Percentiles rank a stretch among this genome's conserved stretches.
Evolutionary conservation across 53 echinoderm and acorn worm genomes (phyloP).

Genomic region (Glandiceps talaboti): DNA sequence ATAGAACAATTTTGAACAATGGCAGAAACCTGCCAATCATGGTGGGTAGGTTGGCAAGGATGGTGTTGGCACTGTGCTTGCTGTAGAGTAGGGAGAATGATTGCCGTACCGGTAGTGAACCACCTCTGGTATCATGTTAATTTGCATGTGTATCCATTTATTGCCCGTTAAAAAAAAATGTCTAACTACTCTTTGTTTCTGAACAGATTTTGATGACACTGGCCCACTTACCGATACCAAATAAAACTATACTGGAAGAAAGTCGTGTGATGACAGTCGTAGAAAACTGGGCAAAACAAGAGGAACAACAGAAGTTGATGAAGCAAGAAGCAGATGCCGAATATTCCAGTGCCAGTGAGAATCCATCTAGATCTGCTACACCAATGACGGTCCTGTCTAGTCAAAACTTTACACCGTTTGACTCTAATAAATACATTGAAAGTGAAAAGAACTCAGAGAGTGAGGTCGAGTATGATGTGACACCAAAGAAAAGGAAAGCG

Average conservation of each 20-base stretch:
- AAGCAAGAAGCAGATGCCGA: slow-evolving; percentile 43
- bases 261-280: slow-evolving; percentile 83
- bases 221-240: slow-evolving; percentile 61
- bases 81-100: too few species aligned
- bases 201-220: slow-evolving; percentile 74
- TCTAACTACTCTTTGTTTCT: too few species aligned
- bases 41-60: too few species aligned
- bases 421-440: not conserved
- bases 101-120: too few species aligned
- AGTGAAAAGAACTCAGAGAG: not conserved
- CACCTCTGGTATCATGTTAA: too few species aligned
- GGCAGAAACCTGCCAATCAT: too few species aligned
- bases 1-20: too few species aligned
- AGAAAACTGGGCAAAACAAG: slow-evolving; percentile 72
- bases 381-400: slow-evolving; percentile 20
- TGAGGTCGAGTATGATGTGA: not conserved
- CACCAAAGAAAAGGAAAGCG: not conserved
- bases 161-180: too few species aligned
- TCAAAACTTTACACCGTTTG: slow-evolving; percentile 10
- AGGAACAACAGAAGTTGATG: slow-evolving; percentile 24
- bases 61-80: too few species aligned
- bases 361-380: slow-evolving; percentile 41
- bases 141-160: too few species aligned
- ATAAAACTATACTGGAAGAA: slow-evolving; percentile 87
- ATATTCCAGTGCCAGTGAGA: slow-evolving; percentile 74